Evolutionary conservation across 2,797 vertebrate genomes (phyloP).

Genomic region (Sebastes trivittatus): DNA sequence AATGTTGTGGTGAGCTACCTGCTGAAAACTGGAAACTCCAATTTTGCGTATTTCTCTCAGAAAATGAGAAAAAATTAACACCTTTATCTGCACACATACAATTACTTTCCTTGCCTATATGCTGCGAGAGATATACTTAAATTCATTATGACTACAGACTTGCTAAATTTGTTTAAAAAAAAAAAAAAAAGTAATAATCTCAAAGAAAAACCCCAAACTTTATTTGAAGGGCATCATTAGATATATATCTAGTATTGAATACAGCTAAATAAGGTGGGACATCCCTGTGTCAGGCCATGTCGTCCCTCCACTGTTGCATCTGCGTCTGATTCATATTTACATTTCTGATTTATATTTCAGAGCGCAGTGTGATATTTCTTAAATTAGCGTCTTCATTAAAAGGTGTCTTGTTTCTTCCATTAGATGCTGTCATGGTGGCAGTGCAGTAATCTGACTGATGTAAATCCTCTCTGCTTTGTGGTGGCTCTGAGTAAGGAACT

Average conservation of each 20-base stretch:
- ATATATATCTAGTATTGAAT: slow-evolving; percentile 8
- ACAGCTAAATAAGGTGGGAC: slow-evolving; percentile 12
- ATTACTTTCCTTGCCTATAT: not conserved
- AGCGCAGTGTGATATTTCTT: slow-evolving; percentile 66
- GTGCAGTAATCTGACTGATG: slow-evolving; percentile 70
- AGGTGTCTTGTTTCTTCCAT: slow-evolving; percentile 78
- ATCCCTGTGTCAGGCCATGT: slow-evolving; percentile 16
- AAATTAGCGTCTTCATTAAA: slow-evolving; percentile 80
- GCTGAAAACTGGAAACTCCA: not conserved
- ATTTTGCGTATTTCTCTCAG: not conserved
- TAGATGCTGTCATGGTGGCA: slow-evolving; percentile 73
- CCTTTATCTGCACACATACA: not conserved
- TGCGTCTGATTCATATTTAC: slow-evolving; percentile 50
- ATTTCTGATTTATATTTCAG: slow-evolving; percentile 63
- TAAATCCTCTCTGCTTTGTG: slow-evolving; percentile 71
- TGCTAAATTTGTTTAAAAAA: not conserved
- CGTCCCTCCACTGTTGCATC: slow-evolving; percentile 16
- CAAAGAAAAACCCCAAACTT: not conserved
- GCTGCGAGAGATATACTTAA: not conserved
- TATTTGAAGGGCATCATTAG: not conserved
- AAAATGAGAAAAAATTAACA: not conserved
- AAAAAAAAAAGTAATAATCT: not conserved
- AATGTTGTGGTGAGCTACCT: not conserved
- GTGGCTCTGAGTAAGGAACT: slow-evolving; percentile 58
- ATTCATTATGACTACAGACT: not conserved